Conservation (phyloP, 2,113 vertebrate genomes). For the Nibea coibor region DNA sequence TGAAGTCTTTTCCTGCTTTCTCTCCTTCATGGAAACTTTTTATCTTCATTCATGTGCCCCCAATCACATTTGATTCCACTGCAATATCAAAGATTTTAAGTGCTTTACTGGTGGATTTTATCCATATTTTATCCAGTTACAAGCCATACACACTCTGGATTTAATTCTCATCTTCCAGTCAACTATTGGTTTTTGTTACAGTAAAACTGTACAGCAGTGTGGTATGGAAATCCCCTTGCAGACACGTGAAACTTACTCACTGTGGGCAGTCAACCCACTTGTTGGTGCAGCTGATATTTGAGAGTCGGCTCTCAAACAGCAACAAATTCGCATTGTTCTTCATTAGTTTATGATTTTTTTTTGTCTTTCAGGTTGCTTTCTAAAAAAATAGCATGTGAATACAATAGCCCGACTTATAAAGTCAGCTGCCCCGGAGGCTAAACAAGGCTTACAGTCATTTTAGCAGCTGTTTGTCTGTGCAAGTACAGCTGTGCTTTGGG, state of each 20-base stretch:
- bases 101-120: neutral
- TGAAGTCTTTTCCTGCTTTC: neutral
- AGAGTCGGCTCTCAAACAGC: neutral
- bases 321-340: neutral
- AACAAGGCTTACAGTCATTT: neutral
- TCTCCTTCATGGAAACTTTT: neutral
- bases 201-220: neutral
- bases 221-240: constrained; percentile 28
- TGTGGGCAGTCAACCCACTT: neutral
- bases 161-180: neutral
- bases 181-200: constrained; percentile 9
- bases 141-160: neutral
- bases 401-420: neutral
- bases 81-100: neutral
- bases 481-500: neutral
- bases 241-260: neutral
- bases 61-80: neutral
- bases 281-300: neutral
- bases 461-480: neutral
- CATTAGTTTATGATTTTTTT: neutral
- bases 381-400: neutral
- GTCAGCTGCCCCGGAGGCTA: neutral
- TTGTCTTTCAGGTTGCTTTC: neutral
- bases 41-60: neutral
- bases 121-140: neutral